Base-by-base conservation (phyloP, 2,797 vertebrate genomes). In the Phaenicophaeus curvirostris region DNA sequence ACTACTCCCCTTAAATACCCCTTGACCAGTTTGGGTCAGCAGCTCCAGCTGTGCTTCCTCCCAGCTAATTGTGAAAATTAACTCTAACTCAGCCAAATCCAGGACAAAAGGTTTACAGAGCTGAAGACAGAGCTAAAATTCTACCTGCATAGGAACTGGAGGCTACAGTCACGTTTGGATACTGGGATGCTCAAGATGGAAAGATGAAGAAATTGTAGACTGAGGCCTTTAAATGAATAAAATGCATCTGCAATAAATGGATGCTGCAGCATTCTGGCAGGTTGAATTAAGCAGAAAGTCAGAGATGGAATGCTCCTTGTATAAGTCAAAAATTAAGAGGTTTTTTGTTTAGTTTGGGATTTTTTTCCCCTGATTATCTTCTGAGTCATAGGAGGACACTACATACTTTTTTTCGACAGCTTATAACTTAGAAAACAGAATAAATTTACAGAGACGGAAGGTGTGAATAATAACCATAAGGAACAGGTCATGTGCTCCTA, bases 331-430 rank as follows among this genome's bases (percentile, higher is more conserved):
- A 78, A 30, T 5, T 1, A 37, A 17, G 17, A 61, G 41, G 0
- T 9, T 24, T 79, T 65, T 27, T 0, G 13, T 55, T 37, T 50
- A 1, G 1, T 13, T 39, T 39, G 39, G n/a, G n/a, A 41, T 0
- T 21, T 66, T 74, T 9, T 20, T 24, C 7, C 7, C 28, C 37
- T 30, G 37, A 53, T 67, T 61, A 69, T 35, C 8, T 84, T 88
- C 76, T 39, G 67, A 88, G 58, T 72, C 74, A 84, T 10, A 61
- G 11, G 33, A 69, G 17, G 82, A 88, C 33, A 65, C 8, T 30
- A 33, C 2, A 44, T 74, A 50, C 61, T 9, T 42, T 44, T n/a
- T 79, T 42, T 68, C 4, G 13, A 35, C 33, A 62, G 48, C 74
- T 67, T 71, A 35, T 18, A 61, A 67, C 6, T 61, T 51, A 25